Conservation (phyloP, 2,888 invertebrate species). For the Tinea pellionella region DNA sequence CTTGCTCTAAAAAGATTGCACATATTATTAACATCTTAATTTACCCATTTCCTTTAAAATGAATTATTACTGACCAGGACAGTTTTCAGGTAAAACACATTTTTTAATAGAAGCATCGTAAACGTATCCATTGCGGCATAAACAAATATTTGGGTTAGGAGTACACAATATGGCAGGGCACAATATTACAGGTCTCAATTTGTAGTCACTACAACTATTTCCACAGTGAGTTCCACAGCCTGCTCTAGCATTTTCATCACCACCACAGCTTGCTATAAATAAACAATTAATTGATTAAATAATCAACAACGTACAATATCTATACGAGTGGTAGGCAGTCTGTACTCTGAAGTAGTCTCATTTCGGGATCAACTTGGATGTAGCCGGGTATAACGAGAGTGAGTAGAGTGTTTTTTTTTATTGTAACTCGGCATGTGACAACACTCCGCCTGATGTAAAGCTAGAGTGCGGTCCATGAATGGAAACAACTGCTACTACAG, state of each 20-base stretch:
- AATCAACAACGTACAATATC: too few relatives aligned
- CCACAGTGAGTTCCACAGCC: constrained; percentile 15
- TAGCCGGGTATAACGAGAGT: too few relatives aligned
- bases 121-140: neutral
- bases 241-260: constrained; percentile 16
- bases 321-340: too few relatives aligned
- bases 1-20: neutral
- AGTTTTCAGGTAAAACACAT: neutral
- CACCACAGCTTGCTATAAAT: constrained; percentile 17
- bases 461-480: too few relatives aligned
- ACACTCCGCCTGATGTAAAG: too few relatives aligned
- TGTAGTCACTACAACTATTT: neutral
- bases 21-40: neutral
- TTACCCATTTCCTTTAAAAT: neutral
- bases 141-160: neutral
- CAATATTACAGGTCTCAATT: neutral
- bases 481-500: too few relatives aligned
- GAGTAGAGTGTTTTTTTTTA: too few relatives aligned
- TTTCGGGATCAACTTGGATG: too few relatives aligned
- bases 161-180: neutral
- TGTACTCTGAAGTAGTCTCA: too few relatives aligned
- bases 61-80: neutral
- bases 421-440: too few relatives aligned
- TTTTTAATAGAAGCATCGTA: neutral
- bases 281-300: neutral